phyloP scores from a whole-genome alignment of 2,888 invertebrate genomes.

The Tetropium fuscum region DNA sequence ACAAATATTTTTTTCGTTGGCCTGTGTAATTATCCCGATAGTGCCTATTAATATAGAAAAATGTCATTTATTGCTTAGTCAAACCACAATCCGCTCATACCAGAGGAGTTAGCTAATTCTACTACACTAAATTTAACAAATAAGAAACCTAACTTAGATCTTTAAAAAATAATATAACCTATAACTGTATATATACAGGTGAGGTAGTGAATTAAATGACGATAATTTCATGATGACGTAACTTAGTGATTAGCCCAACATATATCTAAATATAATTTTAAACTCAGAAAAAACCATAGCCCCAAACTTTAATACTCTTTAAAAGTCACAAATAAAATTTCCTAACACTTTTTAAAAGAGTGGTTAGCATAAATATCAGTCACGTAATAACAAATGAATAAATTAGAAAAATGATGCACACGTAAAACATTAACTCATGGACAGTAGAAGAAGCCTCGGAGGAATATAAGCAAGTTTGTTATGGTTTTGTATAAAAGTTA shows the following conservation, averaged over 20 bases:
- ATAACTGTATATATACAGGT: conserved; percentile 47
- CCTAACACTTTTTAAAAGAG: conserved; percentile 20
- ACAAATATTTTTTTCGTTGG: too few species aligned
- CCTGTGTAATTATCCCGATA: conserved; percentile 31
- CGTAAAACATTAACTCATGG: conserved; percentile 34
- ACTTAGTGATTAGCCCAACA: conserved; percentile 57
- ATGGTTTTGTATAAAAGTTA: conserved; percentile 63
- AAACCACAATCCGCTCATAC: conserved; percentile 58
- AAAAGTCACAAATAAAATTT: conserved; percentile 25
- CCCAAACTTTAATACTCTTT: conserved; percentile 59
- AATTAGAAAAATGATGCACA: conserved; percentile 41
- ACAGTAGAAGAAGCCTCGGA: conserved; percentile 25
- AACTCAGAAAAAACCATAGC: conserved; percentile 48
- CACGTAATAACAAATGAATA: conserved; percentile 32
- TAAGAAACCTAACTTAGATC: conserved; percentile 37
- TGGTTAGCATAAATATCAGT: conserved; percentile 43
- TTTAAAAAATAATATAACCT: conserved; percentile 37
- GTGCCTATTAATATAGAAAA: conserved; percentile 47
- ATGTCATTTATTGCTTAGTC: conserved; percentile 63
- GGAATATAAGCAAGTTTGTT: conserved; percentile 43
- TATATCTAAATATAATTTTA: conserved; percentile 59
- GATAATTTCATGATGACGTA: conserved; percentile 43
- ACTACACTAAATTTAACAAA: conserved; percentile 37
- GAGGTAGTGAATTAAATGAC: conserved; percentile 56
- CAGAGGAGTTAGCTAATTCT: conserved; percentile 38